These are phyloP conservation scores for Beaufortia kweichowensis DNA, from an alignment of 2,113 vertebrate genomes.

Conservation along the genomic window DNA sequence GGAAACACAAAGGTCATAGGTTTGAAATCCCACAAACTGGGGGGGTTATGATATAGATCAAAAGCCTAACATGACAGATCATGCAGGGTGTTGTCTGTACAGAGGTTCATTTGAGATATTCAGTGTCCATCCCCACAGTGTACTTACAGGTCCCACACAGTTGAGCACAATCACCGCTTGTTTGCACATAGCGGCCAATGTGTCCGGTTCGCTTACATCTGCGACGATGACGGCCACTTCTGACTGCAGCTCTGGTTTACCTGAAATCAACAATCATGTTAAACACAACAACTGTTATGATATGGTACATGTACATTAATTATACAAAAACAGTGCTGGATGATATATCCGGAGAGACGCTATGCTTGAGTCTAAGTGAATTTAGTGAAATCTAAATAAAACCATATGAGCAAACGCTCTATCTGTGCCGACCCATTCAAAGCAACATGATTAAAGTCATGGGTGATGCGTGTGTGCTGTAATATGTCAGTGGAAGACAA, in stretches of 20 bases:
- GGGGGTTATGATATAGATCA: too few relatives aligned
- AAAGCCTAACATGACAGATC: not conserved
- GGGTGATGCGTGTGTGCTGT: not conserved
- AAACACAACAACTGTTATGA: too few relatives aligned
- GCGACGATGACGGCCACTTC: constrained; percentile 87
- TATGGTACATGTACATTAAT: not conserved
- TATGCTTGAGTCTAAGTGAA: not conserved
- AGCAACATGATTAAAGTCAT: constrained; percentile 36
- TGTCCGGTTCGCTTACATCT: constrained; percentile 82
- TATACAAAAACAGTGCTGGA: constrained; percentile 9
- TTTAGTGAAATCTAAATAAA: constrained; percentile 11
- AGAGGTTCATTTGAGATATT: too few relatives aligned
- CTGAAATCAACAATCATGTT: constrained; percentile 69
- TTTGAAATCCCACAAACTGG: too few relatives aligned
- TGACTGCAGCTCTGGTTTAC: constrained; percentile 78
- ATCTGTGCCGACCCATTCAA: constrained; percentile 1
- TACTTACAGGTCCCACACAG: constrained; percentile 95
- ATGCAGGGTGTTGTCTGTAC: not conserved
- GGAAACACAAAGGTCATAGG: too few relatives aligned
- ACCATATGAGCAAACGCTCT: not conserved
- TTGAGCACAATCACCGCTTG: constrained; percentile 87
- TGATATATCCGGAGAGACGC: too few relatives aligned
- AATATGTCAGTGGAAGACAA: constrained; percentile 29
- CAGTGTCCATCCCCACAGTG: not conserved
- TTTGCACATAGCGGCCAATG: constrained; percentile 89